These are phyloP conservation scores for Dryoscopus gambensis DNA, from an alignment of 2,113 vertebrate species.

Conservation along the genomic window DNA sequence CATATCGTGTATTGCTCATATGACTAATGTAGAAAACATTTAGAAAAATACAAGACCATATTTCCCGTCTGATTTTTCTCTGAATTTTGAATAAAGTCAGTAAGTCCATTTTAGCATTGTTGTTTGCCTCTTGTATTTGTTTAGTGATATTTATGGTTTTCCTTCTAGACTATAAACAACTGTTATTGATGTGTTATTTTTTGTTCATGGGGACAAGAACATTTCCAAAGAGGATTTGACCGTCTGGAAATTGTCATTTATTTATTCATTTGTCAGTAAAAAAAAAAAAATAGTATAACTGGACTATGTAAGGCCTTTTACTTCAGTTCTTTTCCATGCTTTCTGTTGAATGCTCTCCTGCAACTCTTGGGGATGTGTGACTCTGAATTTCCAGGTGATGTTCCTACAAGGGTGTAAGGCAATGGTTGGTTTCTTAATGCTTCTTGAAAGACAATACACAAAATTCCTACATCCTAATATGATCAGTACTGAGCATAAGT, in stretches of 20 bases:
- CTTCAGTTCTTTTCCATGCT: neutral
- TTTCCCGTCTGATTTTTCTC: neutral
- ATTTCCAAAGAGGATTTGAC: neutral
- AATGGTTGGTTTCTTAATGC: neutral
- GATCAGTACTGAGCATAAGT: neutral
- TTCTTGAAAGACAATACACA: neutral
- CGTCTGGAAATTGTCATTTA: neutral
- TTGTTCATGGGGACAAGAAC: neutral
- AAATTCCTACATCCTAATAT: neutral
- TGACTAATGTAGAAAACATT: neutral
- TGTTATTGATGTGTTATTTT: neutral
- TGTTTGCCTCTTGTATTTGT: neutral
- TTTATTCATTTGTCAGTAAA: neutral
- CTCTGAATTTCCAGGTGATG: neutral
- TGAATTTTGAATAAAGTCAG: neutral
- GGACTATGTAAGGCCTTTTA: neutral
- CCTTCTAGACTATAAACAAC: neutral
- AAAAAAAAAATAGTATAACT: neutral
- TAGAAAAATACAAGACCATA: neutral
- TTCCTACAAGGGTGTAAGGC: neutral
- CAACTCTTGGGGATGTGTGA: rapidly evolving
- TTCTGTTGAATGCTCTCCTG: neutral
- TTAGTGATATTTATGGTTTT: neutral
- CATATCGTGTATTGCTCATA: neutral
- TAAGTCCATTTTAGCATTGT: neutral